Percentiles rank a stretch among this genome's conserved stretches.
phyloP scores from a whole-genome alignment of 2,113 vertebrate species.

The Regulus satrapa region DNA sequence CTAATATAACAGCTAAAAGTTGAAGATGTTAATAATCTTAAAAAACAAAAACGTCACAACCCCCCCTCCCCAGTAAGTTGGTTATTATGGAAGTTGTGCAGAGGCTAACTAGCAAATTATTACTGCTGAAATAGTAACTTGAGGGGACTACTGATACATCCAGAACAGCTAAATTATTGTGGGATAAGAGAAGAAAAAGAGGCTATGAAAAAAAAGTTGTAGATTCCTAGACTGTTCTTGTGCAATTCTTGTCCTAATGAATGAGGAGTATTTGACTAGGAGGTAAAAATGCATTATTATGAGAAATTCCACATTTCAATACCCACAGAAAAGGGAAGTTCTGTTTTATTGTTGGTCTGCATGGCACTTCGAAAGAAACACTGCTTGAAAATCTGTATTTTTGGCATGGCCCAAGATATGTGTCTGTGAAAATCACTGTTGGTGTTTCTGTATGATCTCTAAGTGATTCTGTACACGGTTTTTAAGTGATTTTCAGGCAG shows the following conservation, averaged over 20 bases:
- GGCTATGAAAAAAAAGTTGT: too few relatives aligned
- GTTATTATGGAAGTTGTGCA: not conserved
- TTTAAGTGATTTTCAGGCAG: not conserved
- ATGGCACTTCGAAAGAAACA: not conserved
- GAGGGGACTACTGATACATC: not conserved
- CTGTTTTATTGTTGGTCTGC: not conserved
- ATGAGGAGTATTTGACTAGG: not conserved
- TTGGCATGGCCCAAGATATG: not conserved
- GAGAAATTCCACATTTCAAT: not conserved
- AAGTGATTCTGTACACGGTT: not conserved
- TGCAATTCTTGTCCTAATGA: not conserved
- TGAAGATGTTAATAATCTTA: slow-evolving; percentile 6
- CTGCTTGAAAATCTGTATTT: not conserved
- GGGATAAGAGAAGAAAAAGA: not conserved
- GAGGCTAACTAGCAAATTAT: not conserved
- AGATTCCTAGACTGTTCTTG: not conserved
- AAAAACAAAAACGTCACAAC: not conserved
- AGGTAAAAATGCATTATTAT: not conserved
- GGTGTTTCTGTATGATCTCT: not conserved
- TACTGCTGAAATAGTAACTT: not conserved
- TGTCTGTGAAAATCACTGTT: not conserved
- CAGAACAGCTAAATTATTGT: not conserved
- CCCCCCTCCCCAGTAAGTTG: not conserved
- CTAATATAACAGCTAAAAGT: not conserved
- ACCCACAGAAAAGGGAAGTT: not conserved